Percentiles rank a stretch among this genome's conserved stretches.
Conservation (phyloP, 92 coral and sea anemone genomes). For the Muricea muricata region DNA sequence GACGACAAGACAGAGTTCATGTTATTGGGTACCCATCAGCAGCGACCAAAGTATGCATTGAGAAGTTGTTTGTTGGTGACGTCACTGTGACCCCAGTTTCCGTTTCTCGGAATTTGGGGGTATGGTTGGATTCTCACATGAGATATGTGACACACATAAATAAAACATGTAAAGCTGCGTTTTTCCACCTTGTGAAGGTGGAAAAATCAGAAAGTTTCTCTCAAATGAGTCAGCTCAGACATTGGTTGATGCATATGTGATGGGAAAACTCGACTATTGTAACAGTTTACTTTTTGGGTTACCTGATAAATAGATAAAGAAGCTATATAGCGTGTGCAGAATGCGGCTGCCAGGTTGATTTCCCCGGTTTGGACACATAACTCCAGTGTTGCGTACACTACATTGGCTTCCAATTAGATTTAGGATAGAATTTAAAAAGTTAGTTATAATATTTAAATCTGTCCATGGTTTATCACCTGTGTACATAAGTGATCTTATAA, state of each 20-base stretch:
- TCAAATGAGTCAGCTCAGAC: neutral
- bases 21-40: neutral
- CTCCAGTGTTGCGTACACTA: slow-evolving; percentile 8
- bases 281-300: slow-evolving; percentile 18
- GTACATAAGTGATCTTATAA: neutral
- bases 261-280: slow-evolving; percentile 27
- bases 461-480: slow-evolving; percentile 16
- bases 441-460: slow-evolving; percentile 3
- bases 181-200: neutral
- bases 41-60: neutral
- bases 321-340: slow-evolving; percentile 31
- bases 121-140: neutral
- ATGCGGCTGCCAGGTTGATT: slow-evolving; percentile 27
- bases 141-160: neutral
- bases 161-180: slow-evolving; percentile 7
- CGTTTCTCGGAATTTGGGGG: neutral
- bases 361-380: slow-evolving; percentile 28
- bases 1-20: neutral
- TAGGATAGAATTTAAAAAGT: neutral
- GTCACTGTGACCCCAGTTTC: neutral
- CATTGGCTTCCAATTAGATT: neutral
- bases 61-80: neutral
- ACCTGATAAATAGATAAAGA: slow-evolving; percentile 21
- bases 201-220: slow-evolving; percentile 10
- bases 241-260: slow-evolving; percentile 17